Percentiles rank a stretch among this genome's conserved stretches.
Conservation (phyloP, 2,888 invertebrate genomes). For the Chrysina gloriosa region DNA sequence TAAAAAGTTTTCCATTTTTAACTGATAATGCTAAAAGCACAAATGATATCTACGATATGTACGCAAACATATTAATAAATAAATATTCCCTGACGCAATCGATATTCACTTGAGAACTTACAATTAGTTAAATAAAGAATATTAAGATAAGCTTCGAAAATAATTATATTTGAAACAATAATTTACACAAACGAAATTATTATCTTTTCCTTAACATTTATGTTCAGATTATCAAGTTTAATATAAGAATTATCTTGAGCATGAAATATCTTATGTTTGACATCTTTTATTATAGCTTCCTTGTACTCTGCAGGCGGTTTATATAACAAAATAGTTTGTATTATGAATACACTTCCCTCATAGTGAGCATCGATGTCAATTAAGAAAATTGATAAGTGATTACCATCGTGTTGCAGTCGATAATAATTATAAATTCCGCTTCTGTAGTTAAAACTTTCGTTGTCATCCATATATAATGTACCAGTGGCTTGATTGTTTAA, state of each 20-base stretch:
- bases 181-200: constrained; percentile 18
- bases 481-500: constrained; percentile 76
- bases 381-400: constrained; percentile 52
- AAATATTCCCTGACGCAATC: too few species aligned
- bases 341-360: neutral
- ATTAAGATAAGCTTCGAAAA: neutral
- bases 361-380: constrained; percentile 16
- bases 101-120: too few species aligned
- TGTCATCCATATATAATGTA: constrained; percentile 90
- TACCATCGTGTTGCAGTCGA: constrained; percentile 71
- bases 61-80: too few species aligned
- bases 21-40: too few species aligned
- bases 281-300: neutral
- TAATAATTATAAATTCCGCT: constrained; percentile 77
- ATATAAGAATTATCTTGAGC: neutral
- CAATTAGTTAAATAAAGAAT: too few species aligned
- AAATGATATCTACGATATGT: too few species aligned
- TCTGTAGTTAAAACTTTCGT: constrained; percentile 82
- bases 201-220: neutral
- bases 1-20: too few species aligned
- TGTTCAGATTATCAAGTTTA: constrained; percentile 1
- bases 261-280: neutral
- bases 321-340: constrained; percentile 12
- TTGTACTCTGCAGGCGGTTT: neutral
- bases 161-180: neutral